These are phyloP conservation scores for Dipodomys ordii DNA, from an alignment of 2,113 vertebrate species.

Conservation along the genomic window DNA sequence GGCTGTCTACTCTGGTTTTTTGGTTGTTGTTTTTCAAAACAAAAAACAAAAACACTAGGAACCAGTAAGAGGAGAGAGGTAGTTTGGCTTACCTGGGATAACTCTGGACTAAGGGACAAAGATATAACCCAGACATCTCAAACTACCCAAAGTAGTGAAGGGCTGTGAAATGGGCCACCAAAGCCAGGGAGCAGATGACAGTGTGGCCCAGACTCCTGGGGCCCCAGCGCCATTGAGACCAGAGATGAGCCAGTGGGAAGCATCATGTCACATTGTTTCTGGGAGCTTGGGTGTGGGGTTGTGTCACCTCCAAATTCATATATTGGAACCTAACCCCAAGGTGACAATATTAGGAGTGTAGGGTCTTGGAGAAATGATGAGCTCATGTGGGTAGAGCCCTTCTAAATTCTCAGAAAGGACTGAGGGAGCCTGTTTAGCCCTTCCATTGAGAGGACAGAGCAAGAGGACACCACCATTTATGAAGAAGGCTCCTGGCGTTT, in stretches of 20 bases:
- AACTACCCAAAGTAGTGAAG: neutral
- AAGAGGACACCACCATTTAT: neutral
- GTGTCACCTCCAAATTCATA: neutral
- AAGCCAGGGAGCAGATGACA: neutral
- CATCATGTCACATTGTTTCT: neutral
- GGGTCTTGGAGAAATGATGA: neutral
- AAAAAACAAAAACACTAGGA: no score
- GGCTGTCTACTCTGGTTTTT: neutral
- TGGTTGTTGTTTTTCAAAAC: no score
- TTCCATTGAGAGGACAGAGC: neutral
- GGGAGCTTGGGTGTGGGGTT: neutral
- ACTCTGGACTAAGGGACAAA: neutral
- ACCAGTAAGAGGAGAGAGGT: neutral
- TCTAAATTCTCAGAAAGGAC: no score
- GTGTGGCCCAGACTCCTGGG: neutral
- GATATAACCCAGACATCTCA: neutral
- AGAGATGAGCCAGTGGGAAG: neutral
- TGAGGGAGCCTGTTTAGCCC: neutral
- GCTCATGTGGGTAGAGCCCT: neutral
- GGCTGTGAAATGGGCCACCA: neutral
- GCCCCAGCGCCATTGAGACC: neutral
- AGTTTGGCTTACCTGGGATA: neutral
- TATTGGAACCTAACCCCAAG: neutral
- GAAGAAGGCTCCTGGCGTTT: neutral
- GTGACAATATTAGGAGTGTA: neutral